A percentile compares a stretch with the other conserved stretches of the same genome.
phyloP scores from a whole-genome alignment of 2,888 invertebrate genomes.

The Lydus trimaculatus region DNA sequence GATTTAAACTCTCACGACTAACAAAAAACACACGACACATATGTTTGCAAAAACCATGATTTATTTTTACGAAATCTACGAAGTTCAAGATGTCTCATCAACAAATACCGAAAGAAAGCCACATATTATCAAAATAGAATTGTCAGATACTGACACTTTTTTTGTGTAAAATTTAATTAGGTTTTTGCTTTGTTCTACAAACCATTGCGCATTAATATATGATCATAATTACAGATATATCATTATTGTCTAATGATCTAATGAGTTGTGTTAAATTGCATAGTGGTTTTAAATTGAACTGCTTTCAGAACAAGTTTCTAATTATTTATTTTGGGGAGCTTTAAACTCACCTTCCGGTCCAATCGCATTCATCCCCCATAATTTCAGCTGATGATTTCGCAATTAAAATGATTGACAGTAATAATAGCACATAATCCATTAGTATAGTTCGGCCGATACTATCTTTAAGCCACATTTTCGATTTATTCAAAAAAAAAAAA shows the following conservation, averaged over 20 bases:
- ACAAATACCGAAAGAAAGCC: neutral
- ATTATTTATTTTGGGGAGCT: neutral
- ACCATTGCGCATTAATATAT: neutral
- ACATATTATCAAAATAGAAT: constrained; percentile 1
- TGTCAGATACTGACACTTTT: neutral
- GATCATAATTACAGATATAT: neutral
- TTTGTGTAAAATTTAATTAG: neutral
- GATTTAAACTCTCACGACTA: constrained; percentile 38
- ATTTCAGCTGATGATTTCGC: constrained; percentile 61
- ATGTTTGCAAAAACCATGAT: constrained; percentile 31
- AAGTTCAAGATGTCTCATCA: constrained; percentile 10
- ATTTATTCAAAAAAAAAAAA: too few species aligned
- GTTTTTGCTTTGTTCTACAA: too few species aligned
- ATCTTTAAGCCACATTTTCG: constrained; percentile 18
- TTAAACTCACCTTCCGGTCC: constrained; percentile 70
- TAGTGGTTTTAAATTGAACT: neutral
- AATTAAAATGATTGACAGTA: neutral
- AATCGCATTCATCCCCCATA: constrained; percentile 74
- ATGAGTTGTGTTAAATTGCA: neutral
- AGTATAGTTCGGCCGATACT: constrained; percentile 19
- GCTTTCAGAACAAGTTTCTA: neutral
- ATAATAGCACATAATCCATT: constrained; percentile 24
- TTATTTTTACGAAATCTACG: constrained; percentile 18
- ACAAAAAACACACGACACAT: constrained; percentile 38
- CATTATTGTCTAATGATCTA: neutral